Conservation (phyloP, 2,888 invertebrate species). For the Stratiomys singularior region DNA sequence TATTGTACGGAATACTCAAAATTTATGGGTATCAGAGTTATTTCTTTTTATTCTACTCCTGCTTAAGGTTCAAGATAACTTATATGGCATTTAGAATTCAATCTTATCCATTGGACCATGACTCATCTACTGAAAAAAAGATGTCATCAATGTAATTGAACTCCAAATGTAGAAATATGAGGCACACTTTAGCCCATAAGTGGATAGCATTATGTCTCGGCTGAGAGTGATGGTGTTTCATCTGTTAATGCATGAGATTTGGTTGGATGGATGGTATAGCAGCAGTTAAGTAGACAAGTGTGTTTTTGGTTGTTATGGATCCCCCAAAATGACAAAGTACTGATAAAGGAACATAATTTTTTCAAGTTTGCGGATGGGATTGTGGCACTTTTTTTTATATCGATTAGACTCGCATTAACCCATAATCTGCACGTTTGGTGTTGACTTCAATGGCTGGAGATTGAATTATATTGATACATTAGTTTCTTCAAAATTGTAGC, state of each 20-base stretch:
- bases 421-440: background rate
- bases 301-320: slow-evolving; percentile 39
- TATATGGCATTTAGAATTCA: background rate
- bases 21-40: slow-evolving; percentile 24
- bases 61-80: slow-evolving; percentile 1
- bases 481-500: no score
- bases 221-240: slow-evolving; percentile 21
- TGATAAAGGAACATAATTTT: slow-evolving; percentile 48
- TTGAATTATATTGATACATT: no score
- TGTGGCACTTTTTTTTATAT: background rate
- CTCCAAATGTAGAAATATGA: slow-evolving; percentile 36
- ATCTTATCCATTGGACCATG: slow-evolving; percentile 19
- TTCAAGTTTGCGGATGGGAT: background rate
- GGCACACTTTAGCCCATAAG: slow-evolving; percentile 41
- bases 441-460: no score
- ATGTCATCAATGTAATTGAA: slow-evolving; percentile 34
- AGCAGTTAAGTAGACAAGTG: slow-evolving; percentile 15
- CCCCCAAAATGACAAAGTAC: slow-evolving; percentile 6
- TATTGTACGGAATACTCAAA: slow-evolving; percentile 24
- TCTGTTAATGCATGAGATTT: slow-evolving; percentile 43
- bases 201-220: slow-evolving; percentile 23
- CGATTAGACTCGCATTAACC: background rate
- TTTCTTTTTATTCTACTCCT: background rate
- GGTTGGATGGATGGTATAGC: background rate
- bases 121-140: slow-evolving; percentile 22